Conservation (phyloP, 2,113 vertebrate genomes). For the Cromileptes altivelis region DNA sequence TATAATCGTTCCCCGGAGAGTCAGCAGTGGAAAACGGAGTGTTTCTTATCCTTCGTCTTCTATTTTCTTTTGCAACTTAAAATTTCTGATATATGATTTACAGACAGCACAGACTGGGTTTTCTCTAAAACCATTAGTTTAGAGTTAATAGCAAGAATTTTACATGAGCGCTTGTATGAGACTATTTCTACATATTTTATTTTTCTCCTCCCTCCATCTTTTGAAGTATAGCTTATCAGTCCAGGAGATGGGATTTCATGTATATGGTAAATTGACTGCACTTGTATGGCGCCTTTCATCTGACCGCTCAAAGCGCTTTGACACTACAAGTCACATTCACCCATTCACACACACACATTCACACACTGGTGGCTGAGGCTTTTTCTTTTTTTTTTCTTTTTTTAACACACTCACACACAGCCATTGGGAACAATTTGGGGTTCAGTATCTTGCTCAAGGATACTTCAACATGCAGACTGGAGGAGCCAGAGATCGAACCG, state of each 20-base stretch:
- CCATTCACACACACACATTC: no score
- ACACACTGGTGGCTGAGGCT: no score
- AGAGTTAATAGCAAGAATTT: constrained; percentile 6
- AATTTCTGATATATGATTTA: constrained; percentile 41
- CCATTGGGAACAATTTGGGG: no score
- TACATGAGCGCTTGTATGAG: neutral
- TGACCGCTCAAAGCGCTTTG: no score
- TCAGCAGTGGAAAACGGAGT: constrained; percentile 23
- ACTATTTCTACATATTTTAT: constrained; percentile 1
- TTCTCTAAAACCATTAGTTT: constrained; percentile 2
- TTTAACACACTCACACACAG: no score
- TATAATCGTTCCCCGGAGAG: constrained; percentile 64
- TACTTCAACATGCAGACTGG: no score
- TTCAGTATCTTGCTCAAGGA: no score
- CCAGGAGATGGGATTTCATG: constrained; percentile 11
- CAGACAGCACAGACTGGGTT: neutral
- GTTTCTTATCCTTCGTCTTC: neutral
- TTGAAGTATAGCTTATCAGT: constrained; percentile 15
- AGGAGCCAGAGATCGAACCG: no score
- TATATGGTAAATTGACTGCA: neutral
- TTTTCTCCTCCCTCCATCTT: constrained; percentile 18
- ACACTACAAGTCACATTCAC: no score
- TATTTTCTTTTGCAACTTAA: constrained; percentile 34
- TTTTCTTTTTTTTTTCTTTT: no score
- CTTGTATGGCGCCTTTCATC: no score